A percentile compares a stretch with the other conserved stretches of the same genome.
Conservation (phyloP, 1,140 invertebrate species). For the Papilio polytes region DNA sequence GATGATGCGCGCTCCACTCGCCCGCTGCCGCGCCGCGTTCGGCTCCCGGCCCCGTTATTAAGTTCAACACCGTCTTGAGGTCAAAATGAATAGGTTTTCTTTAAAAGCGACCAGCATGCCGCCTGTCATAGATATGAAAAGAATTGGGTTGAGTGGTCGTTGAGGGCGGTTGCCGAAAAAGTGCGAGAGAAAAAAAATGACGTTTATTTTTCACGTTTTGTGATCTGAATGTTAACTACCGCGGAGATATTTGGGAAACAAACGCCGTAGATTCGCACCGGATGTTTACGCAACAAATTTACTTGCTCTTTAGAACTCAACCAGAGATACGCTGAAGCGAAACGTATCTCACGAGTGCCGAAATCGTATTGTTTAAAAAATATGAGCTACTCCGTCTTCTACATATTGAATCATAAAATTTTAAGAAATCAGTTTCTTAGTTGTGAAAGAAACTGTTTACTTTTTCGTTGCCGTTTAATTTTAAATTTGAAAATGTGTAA, state of each 20-base stretch:
- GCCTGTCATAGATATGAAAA: constrained; percentile 80
- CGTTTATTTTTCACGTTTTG: constrained; percentile 51
- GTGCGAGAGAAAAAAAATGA: constrained; percentile 57
- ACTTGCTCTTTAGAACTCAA: constrained; percentile 16
- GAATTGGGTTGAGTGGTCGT: constrained; percentile 75
- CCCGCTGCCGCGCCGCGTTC: constrained; percentile 61
- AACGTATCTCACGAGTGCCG: background rate
- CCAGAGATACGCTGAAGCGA: constrained; percentile 7
- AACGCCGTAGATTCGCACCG: constrained; percentile 14
- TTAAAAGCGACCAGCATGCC: constrained; percentile 72
- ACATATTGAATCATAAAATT: constrained; percentile 3
- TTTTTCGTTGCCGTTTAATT: background rate
- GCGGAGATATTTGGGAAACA: constrained; percentile 22
- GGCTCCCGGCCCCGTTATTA: constrained; percentile 72
- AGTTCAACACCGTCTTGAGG: constrained; percentile 77
- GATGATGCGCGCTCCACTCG: constrained; percentile 76
- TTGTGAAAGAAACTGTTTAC: background rate
- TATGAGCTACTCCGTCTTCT: background rate
- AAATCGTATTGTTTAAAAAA: constrained; percentile 9
- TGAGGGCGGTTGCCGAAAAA: constrained; percentile 58
- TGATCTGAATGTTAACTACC: constrained; percentile 46
- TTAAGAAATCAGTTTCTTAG: background rate
- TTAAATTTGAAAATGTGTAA: background rate
- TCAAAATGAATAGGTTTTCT: constrained; percentile 80
- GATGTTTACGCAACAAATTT: constrained; percentile 32